These are phyloP conservation scores for Gambusia yucatana DNA, from an alignment of 2,797 vertebrate genomes.

Conservation along the genomic window DNA sequence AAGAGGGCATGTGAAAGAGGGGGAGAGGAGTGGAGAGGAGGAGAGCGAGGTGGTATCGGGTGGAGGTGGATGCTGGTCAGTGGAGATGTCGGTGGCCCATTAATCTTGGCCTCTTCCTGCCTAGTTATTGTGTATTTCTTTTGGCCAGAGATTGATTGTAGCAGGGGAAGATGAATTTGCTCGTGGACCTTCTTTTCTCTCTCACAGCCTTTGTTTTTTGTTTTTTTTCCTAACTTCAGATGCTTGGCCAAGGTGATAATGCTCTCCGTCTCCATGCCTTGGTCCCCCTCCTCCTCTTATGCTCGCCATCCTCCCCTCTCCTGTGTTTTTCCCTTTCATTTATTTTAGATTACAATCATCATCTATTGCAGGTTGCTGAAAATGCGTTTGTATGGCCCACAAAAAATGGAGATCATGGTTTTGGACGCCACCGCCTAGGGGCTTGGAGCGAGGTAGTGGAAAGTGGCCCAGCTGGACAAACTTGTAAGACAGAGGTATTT, in stretches of 20 bases:
- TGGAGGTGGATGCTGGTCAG: constrained; percentile 97
- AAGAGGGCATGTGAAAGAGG: constrained; percentile 44
- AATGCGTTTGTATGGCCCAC: constrained; percentile 61
- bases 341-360: constrained; percentile 92
- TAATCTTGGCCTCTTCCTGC: constrained; percentile 98
- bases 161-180: constrained; percentile 97
- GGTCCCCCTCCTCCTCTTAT: constrained; percentile 16
- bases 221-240: constrained; percentile 80
- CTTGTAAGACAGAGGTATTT: constrained; percentile 18
- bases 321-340: constrained; percentile 81
- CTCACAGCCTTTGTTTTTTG: constrained; percentile 66
- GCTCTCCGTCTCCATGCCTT: constrained; percentile 70
- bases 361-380: constrained; percentile 65
- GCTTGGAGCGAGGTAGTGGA: constrained; percentile 33
- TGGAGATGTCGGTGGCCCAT: constrained; percentile 94
- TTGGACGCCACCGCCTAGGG: constrained; percentile 49
- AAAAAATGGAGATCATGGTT: constrained; percentile 61
- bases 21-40: constrained; percentile 38
- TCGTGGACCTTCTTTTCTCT: constrained; percentile 87
- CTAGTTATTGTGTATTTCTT: constrained; percentile 99
- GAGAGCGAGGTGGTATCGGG: constrained; percentile 76
- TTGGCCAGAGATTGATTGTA: constrained; percentile 99
- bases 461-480: constrained; percentile 56
- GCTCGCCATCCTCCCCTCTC: not conserved
- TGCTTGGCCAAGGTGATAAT: constrained; percentile 94